Base-by-base conservation (phyloP, 1,140 invertebrate genomes). In the Drosophila athabasca region DNA sequence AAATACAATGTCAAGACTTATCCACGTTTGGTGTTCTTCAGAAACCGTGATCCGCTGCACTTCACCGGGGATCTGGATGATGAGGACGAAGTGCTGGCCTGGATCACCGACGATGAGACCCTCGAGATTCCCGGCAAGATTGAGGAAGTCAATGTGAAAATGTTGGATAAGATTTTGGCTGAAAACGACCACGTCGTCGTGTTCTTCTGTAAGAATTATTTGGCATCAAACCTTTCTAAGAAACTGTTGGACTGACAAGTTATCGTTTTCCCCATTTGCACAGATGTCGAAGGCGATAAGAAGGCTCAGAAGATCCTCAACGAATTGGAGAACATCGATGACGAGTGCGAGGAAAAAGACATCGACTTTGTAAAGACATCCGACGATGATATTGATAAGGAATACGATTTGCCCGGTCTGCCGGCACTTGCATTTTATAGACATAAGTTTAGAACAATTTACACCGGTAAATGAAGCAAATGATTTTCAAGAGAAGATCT, bases 321-420 rank as follows among this genome's bases (percentile, higher is more conserved):
- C 79, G 97, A 98, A 92, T 90, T 99, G 44, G 97, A 99, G 92
- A 98, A 98, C 76, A 98, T 99, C 84, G 97, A 98, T 83, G 97
- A 98, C 84, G 97, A 98, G 83, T 98, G 97, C 90, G 97, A 98
- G 92, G 96, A 97, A 83, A 95, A 97, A 91, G 96, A 97, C 70
- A 98, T 98, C 73, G 96, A 97, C 90, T 98, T 98, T 91, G 96
- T 98, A 1, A 98, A 98, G 92, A 97, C 97, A 74, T 97, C 97
- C 9, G 97, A 98, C 88, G 95, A 96, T 31, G 95, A 96, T 51
- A 95, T 98, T 62, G 95, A 97, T 51, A 96, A 96, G 85, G 97
- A 98, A 93, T 98, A 98, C 90, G 97, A 97, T 92, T 93, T 98
- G 35, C 94, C 96, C 52, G 93, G 94, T 43, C 92, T 98, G 43